Evolutionary conservation across 2,888 invertebrate genomes (phyloP), one percentile per base, ranked within the genome.

Genomic region (Ischnura elegans): DNA sequence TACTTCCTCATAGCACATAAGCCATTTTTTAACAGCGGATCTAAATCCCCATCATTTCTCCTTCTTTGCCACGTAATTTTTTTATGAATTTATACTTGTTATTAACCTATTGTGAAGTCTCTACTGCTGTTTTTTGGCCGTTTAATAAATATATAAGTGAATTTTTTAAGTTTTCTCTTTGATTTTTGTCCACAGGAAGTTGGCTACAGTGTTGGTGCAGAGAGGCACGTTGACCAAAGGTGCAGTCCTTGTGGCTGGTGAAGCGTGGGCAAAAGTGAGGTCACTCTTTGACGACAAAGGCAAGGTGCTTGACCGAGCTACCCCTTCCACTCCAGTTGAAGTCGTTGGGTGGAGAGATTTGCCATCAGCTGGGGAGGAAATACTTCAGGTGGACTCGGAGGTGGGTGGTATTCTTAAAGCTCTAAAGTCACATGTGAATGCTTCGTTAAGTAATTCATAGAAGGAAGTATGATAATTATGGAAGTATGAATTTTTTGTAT

Each of bases 311-410:
- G 96, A 96, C 13, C 96, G 97, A 95, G 99, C 98, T 0, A 96
- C 97, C n/a, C 98, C 99, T 0, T 97, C 98, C 0, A 97, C 97
- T 2, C 98, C 99, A 0, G 98, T 98, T 0, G 98, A 98, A 95
- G 97, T 99, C 93, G 97, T 98, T 93, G 99, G 99, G 5, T 99
- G 99, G 99, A 97, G 97, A 94, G 98, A 98, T 94, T 95, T 99
- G 94, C 99, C 99, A 0, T 95, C 97, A 0, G 98, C 99, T 21
- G 99, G 99, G 0, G 99, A 99, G 95, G 96, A 97, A 93, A 97
- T 99, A 61, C 96, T 99, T 10, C 98, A 99, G 96, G 98, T 99
- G 4, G 97, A 97, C 94, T 97, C 97, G 1, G 98, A 98, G 97
- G 97, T 97, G 94, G 94, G 94, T 86, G 13, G 19, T n/a, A 2